Evolutionary conservation across 2,888 invertebrate species (phyloP).

Genomic region (Cremastobaeus sp.): DNA sequence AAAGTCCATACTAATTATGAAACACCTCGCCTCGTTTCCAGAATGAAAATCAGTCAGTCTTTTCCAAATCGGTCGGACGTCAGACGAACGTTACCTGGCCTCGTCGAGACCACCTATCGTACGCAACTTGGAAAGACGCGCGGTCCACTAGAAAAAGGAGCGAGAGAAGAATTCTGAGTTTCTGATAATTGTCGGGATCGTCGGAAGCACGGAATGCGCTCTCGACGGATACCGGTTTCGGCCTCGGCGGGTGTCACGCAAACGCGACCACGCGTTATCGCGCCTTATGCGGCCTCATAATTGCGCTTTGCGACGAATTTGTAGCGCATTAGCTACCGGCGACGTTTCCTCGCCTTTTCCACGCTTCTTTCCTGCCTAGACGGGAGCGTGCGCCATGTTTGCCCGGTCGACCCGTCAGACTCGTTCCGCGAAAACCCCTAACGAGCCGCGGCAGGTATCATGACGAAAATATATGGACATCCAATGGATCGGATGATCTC

Average conservation of each 20-base stretch:
- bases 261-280: conserved; percentile 58
- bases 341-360: conserved; percentile 61
- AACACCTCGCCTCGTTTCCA: conserved; percentile 31
- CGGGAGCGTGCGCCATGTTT: conserved; percentile 62
- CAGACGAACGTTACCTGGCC: background rate
- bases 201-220: conserved; percentile 54
- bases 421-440: conserved; percentile 64
- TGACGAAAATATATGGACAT: conserved; percentile 64
- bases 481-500: conserved; percentile 24
- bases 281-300: conserved; percentile 61
- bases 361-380: conserved; percentile 53
- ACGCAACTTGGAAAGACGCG: too few relatives aligned
- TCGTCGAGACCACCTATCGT: conserved; percentile 41
- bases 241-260: conserved; percentile 59
- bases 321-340: conserved; percentile 61
- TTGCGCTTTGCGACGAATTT: conserved; percentile 63
- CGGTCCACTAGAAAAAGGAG: conserved; percentile 34
- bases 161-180: conserved; percentile 46
- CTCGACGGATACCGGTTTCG: conserved; percentile 52
- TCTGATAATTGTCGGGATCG: conserved; percentile 53
- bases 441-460: conserved; percentile 63
- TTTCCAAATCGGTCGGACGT: conserved; percentile 28
- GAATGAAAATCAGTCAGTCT: conserved; percentile 26
- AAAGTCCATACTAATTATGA: conserved; percentile 53
- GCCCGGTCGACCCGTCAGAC: conserved; percentile 64